Conservation (phyloP, 2,797 vertebrate species). For the Mus caroli region DNA sequence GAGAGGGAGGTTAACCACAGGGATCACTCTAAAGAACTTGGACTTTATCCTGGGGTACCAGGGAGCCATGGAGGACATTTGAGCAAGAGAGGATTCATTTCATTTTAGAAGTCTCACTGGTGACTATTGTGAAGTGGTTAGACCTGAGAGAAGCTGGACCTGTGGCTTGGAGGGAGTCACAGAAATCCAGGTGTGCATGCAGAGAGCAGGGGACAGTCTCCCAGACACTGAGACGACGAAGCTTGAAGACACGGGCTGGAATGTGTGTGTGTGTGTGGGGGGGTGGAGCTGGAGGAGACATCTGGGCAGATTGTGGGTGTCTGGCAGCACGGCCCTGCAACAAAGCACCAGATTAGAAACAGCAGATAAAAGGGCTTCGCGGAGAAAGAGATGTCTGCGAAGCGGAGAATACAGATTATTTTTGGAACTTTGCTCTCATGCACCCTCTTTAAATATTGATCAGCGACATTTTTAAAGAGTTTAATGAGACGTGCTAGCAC, state of each 20-base stretch:
- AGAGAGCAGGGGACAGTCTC: not conserved
- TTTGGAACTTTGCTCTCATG: slow-evolving; percentile 69
- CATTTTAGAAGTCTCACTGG: not conserved
- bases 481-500: not conserved
- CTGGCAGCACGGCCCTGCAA: slow-evolving; percentile 13
- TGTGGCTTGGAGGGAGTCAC: not conserved
- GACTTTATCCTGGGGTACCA: not conserved
- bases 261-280: not conserved
- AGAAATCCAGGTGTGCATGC: not conserved
- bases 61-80: not conserved
- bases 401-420: slow-evolving; percentile 69
- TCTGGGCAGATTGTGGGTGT: not conserved
- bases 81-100: not conserved
- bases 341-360: slow-evolving; percentile 65
- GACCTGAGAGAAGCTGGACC: not conserved
- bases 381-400: slow-evolving; percentile 31
- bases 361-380: slow-evolving; percentile 29
- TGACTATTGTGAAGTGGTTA: not conserved
- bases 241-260: not conserved
- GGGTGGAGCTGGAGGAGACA: not conserved
- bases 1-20: fast-evolving
- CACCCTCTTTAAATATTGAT: slow-evolving; percentile 81
- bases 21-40: not conserved
- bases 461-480: slow-evolving; percentile 47
- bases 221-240: not conserved